A percentile compares a stretch with the other conserved stretches of the same genome.
Conservation (phyloP, 2,797 vertebrate genomes). For the Australoheros facetus region DNA sequence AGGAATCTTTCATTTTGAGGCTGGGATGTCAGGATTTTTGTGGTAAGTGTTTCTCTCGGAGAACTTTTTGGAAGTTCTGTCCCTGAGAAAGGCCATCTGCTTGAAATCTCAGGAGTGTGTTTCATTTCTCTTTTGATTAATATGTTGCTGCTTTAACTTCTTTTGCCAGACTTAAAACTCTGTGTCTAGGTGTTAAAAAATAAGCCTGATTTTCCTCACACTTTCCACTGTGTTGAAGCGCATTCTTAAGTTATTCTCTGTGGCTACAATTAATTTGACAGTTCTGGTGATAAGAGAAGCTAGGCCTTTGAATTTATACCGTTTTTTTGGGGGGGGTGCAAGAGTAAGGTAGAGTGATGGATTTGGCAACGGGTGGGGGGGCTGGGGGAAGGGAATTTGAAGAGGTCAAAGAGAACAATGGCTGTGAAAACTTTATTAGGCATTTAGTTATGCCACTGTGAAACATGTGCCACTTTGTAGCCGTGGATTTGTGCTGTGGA, state of each 20-base stretch:
- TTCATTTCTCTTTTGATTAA: slow-evolving; percentile 15
- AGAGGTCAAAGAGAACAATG: slow-evolving; percentile 58
- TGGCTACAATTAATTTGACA: slow-evolving; percentile 71
- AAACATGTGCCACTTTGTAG: slow-evolving; percentile 24
- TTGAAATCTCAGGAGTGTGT: neutral
- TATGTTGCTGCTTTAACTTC: slow-evolving; percentile 14
- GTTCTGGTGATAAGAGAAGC: slow-evolving; percentile 64
- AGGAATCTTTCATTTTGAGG: slow-evolving; percentile 80
- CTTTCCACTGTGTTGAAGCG: slow-evolving; percentile 27
- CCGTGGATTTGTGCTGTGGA: neutral
- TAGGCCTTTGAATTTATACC: slow-evolving; percentile 84
- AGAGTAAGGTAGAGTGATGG: slow-evolving; percentile 83
- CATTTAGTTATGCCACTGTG: slow-evolving; percentile 24
- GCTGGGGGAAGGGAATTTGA: slow-evolving; percentile 65
- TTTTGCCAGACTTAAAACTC: neutral
- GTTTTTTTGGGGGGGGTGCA: slow-evolving; percentile 8
- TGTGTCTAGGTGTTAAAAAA: neutral
- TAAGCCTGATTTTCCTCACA: neutral
- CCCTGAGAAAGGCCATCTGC: neutral
- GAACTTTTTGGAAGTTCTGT: slow-evolving; percentile 47
- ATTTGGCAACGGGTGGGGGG: slow-evolving; percentile 1
- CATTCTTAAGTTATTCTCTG: slow-evolving; percentile 50
- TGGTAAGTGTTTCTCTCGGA: slow-evolving; percentile 81
- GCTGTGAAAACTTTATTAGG: slow-evolving; percentile 54
- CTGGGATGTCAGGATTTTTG: slow-evolving; percentile 78